Conservation (phyloP, 2,888 invertebrate genomes). For the Drosophila meridionalis region DNA sequence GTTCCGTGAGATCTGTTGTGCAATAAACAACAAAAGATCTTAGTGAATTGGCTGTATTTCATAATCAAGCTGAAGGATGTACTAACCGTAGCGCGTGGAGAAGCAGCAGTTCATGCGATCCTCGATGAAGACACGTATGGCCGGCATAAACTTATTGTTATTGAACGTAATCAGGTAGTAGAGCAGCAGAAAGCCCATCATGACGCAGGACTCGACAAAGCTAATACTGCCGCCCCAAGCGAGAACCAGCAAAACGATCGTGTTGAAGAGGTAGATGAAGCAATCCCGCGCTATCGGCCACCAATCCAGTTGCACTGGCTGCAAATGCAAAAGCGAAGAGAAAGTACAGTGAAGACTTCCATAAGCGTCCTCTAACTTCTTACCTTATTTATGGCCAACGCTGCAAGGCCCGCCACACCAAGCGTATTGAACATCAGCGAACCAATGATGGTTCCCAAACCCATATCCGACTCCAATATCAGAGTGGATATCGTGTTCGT, state of each 20-base stretch:
- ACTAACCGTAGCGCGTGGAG: constrained; percentile 83
- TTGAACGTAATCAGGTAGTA: constrained; percentile 92
- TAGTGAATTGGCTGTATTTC: background rate
- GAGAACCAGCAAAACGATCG: constrained; percentile 89
- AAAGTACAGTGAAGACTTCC: background rate
- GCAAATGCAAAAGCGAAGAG: constrained; percentile 24
- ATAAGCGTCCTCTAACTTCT: constrained; percentile 31
- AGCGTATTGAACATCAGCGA: constrained; percentile 95
- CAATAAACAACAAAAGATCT: background rate
- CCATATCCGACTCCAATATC: constrained; percentile 92
- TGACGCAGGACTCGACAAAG: constrained; percentile 91
- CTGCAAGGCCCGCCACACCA: constrained; percentile 93
- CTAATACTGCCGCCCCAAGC: constrained; percentile 92
- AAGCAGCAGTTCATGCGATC: constrained; percentile 84
- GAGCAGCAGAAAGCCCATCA: constrained; percentile 90
- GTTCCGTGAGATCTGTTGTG: constrained; percentile 84
- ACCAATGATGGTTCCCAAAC: constrained; percentile 94
- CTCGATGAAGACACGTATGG: constrained; percentile 83
- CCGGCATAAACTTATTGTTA: constrained; percentile 86
- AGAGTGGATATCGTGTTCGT: constrained; percentile 96
- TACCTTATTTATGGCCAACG: constrained; percentile 90
- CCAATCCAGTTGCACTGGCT: constrained; percentile 92
- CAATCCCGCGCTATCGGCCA: constrained; percentile 94
- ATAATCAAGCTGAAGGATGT: background rate
- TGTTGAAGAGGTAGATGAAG: constrained; percentile 90